A percentile compares a stretch with the other conserved stretches of the same genome.
Conservation (phyloP, 37 sponge, comb jelly and placozoan species). For the Spongilla lacustris region DNA sequence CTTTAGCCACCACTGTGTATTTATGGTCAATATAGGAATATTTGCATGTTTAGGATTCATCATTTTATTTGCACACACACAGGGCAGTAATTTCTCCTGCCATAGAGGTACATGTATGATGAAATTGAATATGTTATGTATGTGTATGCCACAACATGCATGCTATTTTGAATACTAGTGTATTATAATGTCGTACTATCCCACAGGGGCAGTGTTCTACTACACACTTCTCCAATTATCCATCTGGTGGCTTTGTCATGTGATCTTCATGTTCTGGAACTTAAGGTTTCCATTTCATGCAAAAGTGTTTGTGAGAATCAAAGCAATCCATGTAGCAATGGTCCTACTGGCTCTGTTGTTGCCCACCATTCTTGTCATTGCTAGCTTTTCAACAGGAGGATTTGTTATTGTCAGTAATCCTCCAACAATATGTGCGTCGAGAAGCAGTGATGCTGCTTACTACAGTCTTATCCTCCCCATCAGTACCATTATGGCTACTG, state of each 20-base stretch:
- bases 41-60: too few relatives aligned
- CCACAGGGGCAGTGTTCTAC: slow-evolving; percentile 19
- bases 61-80: too few relatives aligned
- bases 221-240: slow-evolving; percentile 23
- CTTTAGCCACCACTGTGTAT: too few relatives aligned
- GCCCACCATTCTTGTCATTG: slow-evolving; percentile 1
- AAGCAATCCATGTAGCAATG: slow-evolving; percentile 3
- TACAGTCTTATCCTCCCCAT: slow-evolving; percentile 18
- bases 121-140: too few relatives aligned
- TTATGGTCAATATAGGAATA: too few relatives aligned
- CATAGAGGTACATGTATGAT: too few relatives aligned
- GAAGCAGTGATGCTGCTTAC: background rate
- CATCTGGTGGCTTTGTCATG: slow-evolving; percentile 39
- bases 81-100: too few relatives aligned
- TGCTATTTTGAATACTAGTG: too few relatives aligned
- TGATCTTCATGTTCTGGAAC: slow-evolving; percentile 8
- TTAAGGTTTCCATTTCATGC: slow-evolving; percentile 30
- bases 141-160: too few relatives aligned
- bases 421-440: slow-evolving; percentile 18
- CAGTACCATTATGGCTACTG: slow-evolving; percentile 10
- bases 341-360: slow-evolving; percentile 14
- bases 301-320: background rate
- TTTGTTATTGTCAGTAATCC: background rate
- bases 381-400: background rate
- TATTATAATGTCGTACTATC: too few relatives aligned